A percentile compares a stretch with the other conserved stretches of the same genome.
Conservation (phyloP, 2,113 vertebrate species). For the Nerophis lumbriciformis region DNA sequence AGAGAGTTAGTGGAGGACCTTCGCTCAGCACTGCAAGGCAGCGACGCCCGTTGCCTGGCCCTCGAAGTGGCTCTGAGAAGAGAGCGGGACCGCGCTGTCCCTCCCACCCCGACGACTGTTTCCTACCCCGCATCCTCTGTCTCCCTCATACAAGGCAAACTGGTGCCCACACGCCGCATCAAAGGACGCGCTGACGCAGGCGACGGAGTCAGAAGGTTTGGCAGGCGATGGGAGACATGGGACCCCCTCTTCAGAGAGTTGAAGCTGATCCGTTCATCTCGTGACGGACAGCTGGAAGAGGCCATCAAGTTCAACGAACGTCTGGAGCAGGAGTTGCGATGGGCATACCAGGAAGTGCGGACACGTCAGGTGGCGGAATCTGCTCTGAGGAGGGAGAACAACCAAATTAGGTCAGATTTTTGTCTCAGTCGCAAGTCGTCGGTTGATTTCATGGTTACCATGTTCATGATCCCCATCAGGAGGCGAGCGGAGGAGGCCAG, state of each 20-base stretch:
- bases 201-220: constrained; percentile 14
- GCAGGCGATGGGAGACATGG: constrained; percentile 33
- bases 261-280: constrained; percentile 68
- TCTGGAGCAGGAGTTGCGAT: constrained; percentile 70
- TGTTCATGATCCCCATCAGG: constrained; percentile 35
- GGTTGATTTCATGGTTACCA: not conserved
- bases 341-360: constrained; percentile 54
- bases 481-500: constrained; percentile 68
- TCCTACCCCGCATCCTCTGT: constrained; percentile 18
- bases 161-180: constrained; percentile 35
- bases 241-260: constrained; percentile 69
- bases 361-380: constrained; percentile 49
- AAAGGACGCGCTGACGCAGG: constrained; percentile 19
- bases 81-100: constrained; percentile 6
- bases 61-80: constrained; percentile 67
- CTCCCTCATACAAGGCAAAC: constrained; percentile 28
- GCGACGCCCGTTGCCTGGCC: constrained; percentile 74
- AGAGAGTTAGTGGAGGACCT: constrained; percentile 78
- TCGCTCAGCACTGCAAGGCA: constrained; percentile 72
- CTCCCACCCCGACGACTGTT: not conserved
- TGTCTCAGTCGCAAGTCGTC: not conserved
- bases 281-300: constrained; percentile 73
- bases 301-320: constrained; percentile 68
- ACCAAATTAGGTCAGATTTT: constrained; percentile 55
- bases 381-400: constrained; percentile 60